phyloP scores from a whole-genome alignment of 1,140 invertebrate species.

The Periplaneta americana region DNA sequence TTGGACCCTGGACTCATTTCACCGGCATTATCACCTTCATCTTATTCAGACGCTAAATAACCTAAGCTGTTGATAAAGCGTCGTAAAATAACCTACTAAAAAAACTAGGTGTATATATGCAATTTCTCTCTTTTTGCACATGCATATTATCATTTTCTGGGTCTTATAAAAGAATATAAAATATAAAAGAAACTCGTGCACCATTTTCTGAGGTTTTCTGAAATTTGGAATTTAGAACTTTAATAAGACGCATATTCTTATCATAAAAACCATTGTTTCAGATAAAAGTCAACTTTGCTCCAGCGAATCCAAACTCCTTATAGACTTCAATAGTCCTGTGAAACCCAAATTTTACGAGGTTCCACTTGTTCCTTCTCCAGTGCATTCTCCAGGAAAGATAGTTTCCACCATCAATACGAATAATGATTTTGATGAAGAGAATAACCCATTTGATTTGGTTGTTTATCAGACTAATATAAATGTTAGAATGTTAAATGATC shows the following conservation, averaged over 20 bases:
- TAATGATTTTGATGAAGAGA: not conserved
- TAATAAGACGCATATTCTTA: not conserved
- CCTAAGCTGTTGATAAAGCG: too few relatives aligned
- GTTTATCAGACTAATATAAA: not conserved
- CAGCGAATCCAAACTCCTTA: not conserved
- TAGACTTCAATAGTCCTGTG: not conserved
- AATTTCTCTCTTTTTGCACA: too few relatives aligned
- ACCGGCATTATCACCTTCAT: too few relatives aligned
- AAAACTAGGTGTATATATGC: too few relatives aligned
- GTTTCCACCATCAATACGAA: not conserved
- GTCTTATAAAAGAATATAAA: too few relatives aligned
- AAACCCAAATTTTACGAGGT: not conserved
- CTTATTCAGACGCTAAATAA: too few relatives aligned
- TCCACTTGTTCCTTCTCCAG: not conserved
- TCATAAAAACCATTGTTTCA: not conserved
- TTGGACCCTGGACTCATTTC: too few relatives aligned
- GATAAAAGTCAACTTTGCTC: not conserved
- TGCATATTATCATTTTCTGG: too few relatives aligned
- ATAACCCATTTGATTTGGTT: not conserved
- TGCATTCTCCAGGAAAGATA: not conserved
- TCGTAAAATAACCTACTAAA: too few relatives aligned
- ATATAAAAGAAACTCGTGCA: too few relatives aligned
- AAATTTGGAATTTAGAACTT: too few relatives aligned
- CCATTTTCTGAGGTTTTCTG: too few relatives aligned
- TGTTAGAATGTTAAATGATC: not conserved